Conservation (phyloP, 2,888 invertebrate species). For the Epistrophe grossulariae region DNA sequence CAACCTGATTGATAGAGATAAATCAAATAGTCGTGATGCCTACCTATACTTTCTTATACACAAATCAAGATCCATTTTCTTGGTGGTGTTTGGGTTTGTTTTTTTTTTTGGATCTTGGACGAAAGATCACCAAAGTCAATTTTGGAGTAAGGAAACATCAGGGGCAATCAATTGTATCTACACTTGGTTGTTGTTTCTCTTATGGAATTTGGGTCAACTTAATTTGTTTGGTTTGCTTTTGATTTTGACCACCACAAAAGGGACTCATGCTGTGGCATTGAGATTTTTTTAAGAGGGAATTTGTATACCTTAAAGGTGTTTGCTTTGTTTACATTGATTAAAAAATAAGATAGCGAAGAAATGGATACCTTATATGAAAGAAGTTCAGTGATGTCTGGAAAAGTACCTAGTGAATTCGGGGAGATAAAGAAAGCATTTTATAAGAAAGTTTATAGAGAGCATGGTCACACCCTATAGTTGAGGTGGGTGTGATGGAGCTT, state of each 20-base stretch:
- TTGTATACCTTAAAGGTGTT: background rate
- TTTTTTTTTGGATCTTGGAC: background rate
- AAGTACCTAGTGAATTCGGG: background rate
- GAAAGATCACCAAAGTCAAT: conserved; percentile 6
- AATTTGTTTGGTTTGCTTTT: background rate
- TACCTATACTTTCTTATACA: background rate
- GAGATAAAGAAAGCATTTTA: background rate
- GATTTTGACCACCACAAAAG: background rate
- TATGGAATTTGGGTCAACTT: conserved; percentile 16
- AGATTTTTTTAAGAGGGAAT: background rate
- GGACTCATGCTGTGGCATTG: background rate
- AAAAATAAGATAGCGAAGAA: background rate
- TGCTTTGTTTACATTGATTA: conserved; percentile 7
- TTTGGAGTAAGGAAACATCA: background rate
- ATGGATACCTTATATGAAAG: background rate
- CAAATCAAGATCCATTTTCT: background rate
- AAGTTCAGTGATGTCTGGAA: background rate
- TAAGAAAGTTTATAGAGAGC: too few species aligned
- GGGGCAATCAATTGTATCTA: conserved; percentile 3
- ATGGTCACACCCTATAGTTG: too few species aligned
- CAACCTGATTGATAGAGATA: conserved; percentile 34
- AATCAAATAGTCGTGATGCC: conserved; percentile 31
- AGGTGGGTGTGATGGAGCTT: too few species aligned
- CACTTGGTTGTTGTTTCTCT: background rate
- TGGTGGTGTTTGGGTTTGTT: background rate